A percentile compares a stretch with the other conserved stretches of the same genome.
These are phyloP conservation scores for Thamnophis sirtalis DNA, from an alignment of 2,113 vertebrate species.

Conservation along the genomic window DNA sequence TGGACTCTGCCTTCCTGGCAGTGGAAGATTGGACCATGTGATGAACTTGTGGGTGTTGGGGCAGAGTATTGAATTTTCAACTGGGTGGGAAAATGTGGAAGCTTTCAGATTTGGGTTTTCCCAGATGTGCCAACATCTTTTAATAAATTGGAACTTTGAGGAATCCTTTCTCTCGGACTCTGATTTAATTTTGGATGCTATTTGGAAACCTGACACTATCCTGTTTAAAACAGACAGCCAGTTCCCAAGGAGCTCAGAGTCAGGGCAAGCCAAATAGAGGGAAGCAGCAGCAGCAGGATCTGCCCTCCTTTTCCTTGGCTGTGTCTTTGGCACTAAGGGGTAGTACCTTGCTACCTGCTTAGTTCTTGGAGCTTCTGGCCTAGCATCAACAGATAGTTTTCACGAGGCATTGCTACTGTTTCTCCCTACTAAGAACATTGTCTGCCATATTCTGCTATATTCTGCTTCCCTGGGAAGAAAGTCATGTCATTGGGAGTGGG, in stretches of 20 bases:
- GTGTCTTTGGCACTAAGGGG: not conserved
- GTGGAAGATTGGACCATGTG: too few species aligned
- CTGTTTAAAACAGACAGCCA: not conserved
- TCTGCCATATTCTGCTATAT: not conserved
- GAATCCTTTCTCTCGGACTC: too few species aligned
- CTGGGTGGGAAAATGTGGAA: too few species aligned
- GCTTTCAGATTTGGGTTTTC: too few species aligned
- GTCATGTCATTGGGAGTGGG: not conserved
- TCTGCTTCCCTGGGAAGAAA: not conserved
- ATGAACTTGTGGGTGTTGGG: too few species aligned
- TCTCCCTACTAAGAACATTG: not conserved
- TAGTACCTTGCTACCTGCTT: not conserved
- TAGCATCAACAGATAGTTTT: not conserved
- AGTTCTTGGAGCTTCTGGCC: not conserved
- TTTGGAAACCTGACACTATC: not conserved
- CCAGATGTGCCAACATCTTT: too few species aligned
- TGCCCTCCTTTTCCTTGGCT: not conserved
- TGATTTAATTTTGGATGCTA: too few species aligned
- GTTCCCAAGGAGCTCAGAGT: not conserved
- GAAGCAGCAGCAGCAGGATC: not conserved
- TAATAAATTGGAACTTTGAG: too few species aligned
- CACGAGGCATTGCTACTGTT: not conserved
- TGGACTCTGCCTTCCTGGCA: too few species aligned
- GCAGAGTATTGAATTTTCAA: too few species aligned
- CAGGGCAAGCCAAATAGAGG: not conserved